Conservation (phyloP, 2,888 invertebrate species). For the Cataglyphis livida region DNA sequence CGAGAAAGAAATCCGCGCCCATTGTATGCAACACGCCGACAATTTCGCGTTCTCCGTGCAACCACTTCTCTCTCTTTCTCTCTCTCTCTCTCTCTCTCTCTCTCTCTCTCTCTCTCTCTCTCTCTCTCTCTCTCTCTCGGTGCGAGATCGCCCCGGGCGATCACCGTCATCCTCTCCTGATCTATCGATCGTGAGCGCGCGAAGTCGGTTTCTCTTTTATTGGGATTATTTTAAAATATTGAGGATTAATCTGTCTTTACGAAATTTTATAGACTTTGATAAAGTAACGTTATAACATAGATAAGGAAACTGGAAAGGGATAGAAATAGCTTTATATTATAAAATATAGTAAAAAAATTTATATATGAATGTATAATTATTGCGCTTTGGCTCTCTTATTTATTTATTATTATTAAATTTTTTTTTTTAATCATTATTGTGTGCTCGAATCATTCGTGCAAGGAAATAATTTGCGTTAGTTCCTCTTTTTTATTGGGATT, state of each 20-base stretch:
- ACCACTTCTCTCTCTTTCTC: slow-evolving; percentile 39
- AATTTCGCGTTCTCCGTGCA: slow-evolving; percentile 51
- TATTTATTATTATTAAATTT: neutral
- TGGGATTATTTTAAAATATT: neutral
- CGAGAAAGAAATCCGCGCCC: slow-evolving; percentile 44
- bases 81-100: no score
- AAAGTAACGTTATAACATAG: neutral
- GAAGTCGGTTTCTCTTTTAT: neutral
- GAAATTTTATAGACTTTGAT: neutral
- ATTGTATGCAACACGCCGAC: slow-evolving; percentile 49
- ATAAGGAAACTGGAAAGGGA: neutral
- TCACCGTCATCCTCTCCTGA: slow-evolving; percentile 20
- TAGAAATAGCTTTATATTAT: neutral
- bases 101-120: no score
- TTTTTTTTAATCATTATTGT: neutral
- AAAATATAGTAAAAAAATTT: neutral
- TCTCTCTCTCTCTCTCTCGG: neutral
- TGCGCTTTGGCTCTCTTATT: no score
- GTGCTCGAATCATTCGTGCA: neutral
- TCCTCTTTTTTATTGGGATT: no score
- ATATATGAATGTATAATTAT: no score
- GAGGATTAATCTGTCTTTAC: neutral
- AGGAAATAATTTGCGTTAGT: neutral
- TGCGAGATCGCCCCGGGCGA: slow-evolving; percentile 34
- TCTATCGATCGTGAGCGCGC: slow-evolving; percentile 7